Percentiles rank a stretch among this genome's conserved stretches.
These are phyloP conservation scores for Nesogale talazaci DNA, from an alignment of 2,113 vertebrate genomes.

Conservation along the genomic window DNA sequence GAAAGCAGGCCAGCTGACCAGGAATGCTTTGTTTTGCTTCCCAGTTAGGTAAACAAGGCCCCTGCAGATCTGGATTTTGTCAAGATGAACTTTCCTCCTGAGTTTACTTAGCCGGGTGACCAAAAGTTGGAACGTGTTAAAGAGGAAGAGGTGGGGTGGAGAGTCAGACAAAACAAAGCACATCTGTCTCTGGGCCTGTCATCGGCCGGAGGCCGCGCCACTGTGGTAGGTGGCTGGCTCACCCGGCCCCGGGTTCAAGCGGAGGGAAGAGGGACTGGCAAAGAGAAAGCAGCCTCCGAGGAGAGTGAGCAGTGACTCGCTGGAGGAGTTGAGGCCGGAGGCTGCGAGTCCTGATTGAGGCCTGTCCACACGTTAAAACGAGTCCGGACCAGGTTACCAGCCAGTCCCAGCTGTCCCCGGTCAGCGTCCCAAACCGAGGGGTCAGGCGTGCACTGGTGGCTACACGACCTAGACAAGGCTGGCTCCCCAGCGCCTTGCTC, in stretches of 20 bases:
- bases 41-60: not conserved
- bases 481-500: not conserved
- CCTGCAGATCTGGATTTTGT: not conserved
- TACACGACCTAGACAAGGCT: accelerated
- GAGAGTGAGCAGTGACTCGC: not conserved
- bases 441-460: not conserved
- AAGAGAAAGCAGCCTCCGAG: not conserved
- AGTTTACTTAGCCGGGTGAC: not conserved
- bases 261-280: not conserved
- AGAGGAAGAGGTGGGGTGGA: not conserved
- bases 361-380: not conserved
- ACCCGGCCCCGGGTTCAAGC: not conserved
- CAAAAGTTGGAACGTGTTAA: not conserved
- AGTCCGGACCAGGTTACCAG: not conserved
- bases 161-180: not conserved
- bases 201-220: accelerated
- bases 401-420: accelerated
- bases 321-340: not conserved
- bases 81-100: slow-evolving; percentile 19
- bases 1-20: not conserved
- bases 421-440: not conserved
- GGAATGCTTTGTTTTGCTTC: not conserved
- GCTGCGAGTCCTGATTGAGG: not conserved
- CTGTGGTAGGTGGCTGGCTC: not conserved
- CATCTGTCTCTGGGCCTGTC: not conserved